These are phyloP conservation scores for Ectemnius continuus DNA, from an alignment of 2,888 invertebrate species.

Conservation along the genomic window DNA sequence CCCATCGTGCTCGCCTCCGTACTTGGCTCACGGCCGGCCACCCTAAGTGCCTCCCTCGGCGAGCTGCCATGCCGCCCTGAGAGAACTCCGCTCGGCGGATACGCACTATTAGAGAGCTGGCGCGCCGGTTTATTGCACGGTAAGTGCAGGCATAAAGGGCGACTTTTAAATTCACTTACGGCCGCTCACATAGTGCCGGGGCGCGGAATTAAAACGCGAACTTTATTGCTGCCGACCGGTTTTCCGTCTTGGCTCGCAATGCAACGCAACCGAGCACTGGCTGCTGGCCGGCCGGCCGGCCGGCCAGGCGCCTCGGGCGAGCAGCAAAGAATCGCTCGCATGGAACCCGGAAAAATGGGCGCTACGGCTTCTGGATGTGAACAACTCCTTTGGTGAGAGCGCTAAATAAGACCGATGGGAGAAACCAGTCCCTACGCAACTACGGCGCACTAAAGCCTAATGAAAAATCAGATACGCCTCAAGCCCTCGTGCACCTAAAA, in stretches of 20 bases:
- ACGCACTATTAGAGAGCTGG: constrained; percentile 69
- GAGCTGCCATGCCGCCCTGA: constrained; percentile 29
- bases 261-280: too few species aligned
- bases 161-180: constrained; percentile 74
- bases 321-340: constrained; percentile 20
- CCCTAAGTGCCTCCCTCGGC: constrained; percentile 49
- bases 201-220: constrained; percentile 69
- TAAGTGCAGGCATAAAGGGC: constrained; percentile 71
- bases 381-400: constrained; percentile 10
- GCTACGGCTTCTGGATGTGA: constrained; percentile 33
- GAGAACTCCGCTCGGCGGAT: constrained; percentile 58
- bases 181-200: constrained; percentile 40
- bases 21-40: constrained; percentile 49
- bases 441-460: too few species aligned
- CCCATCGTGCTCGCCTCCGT: constrained; percentile 62
- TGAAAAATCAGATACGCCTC: constrained; percentile 26
- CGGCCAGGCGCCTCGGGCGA: constrained; percentile 22
- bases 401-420: constrained; percentile 7
- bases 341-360: constrained; percentile 24
- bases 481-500: constrained; percentile 38
- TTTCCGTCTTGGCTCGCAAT: constrained; percentile 43
- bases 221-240: constrained; percentile 66
- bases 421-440: constrained; percentile 16
- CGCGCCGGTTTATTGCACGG: constrained; percentile 70
- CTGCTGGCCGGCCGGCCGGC: too few species aligned